Evolutionary conservation across 2,113 vertebrate species (phyloP).

Genomic region (Clupea harengus): DNA sequence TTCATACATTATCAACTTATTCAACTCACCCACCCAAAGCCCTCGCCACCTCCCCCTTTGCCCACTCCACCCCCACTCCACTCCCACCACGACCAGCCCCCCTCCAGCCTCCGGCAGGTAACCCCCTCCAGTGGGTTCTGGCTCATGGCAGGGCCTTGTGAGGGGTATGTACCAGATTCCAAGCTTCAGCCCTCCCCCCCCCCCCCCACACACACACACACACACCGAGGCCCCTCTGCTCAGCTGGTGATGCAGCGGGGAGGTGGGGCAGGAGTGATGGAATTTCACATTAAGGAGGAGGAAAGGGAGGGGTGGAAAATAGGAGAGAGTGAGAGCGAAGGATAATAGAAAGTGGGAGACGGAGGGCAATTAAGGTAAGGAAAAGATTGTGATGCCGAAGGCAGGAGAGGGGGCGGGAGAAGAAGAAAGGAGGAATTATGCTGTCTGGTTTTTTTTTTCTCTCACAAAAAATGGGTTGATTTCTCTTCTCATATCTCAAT

Average conservation of each 20-base stretch:
- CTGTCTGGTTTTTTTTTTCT: neutral
- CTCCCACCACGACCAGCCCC: neutral
- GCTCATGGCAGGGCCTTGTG: neutral
- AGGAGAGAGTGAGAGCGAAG: conserved; percentile 46
- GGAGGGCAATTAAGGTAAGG: conserved; percentile 31
- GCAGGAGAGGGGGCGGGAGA: neutral
- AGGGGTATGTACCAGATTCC: neutral
- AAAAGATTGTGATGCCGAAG: neutral
- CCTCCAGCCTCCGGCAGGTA: neutral
- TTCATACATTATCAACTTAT: neutral
- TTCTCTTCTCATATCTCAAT: conserved; percentile 1
- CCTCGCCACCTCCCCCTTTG: neutral
- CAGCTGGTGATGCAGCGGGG: neutral
- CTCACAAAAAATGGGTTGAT: neutral
- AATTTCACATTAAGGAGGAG: neutral
- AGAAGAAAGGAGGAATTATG: neutral
- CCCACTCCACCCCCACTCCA: neutral
- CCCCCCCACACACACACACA: conserved; percentile 12
- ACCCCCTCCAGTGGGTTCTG: neutral
- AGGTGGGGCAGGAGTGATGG: neutral
- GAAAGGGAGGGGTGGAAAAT: neutral
- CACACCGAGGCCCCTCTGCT: neutral
- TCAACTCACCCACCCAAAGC: neutral
- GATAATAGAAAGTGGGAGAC: conserved; percentile 31
- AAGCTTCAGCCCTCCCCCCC: conserved; percentile 18